Conservation (phyloP, 2,888 invertebrate species). For the Aleiodes leptofemur region DNA sequence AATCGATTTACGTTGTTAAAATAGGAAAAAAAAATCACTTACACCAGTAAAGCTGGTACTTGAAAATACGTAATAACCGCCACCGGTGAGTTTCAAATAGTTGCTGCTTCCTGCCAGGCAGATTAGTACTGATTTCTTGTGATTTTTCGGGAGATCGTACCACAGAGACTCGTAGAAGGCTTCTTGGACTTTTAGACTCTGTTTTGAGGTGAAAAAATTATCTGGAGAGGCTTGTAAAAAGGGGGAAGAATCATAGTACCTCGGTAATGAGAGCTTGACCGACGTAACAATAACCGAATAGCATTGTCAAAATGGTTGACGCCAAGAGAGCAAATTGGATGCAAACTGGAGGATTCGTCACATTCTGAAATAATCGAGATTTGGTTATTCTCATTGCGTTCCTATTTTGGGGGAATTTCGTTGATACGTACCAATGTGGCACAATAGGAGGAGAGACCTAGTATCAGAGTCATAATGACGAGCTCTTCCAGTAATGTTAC, state of each 20-base stretch:
- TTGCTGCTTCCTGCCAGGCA: constrained; percentile 40
- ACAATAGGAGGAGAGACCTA: constrained; percentile 14
- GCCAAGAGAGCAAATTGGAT: neutral
- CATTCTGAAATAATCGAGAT: neutral
- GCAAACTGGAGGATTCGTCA: neutral
- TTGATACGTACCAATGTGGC: neutral
- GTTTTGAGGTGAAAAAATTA: neutral
- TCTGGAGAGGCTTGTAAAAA: too few species aligned
- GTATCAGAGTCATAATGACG: neutral
- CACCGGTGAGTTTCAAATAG: constrained; percentile 42
- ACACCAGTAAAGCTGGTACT: constrained; percentile 40
- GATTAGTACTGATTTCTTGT: constrained; percentile 35
- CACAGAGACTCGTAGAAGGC: constrained; percentile 45
- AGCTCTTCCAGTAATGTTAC: constrained; percentile 10
- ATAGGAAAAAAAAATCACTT: neutral
- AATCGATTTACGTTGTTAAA: too few species aligned
- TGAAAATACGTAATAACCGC: constrained; percentile 47
- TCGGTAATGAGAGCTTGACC: constrained; percentile 12
- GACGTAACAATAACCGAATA: constrained; percentile 9
- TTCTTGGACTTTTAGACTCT: constrained; percentile 45
- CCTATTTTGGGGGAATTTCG: neutral
- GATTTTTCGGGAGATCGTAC: constrained; percentile 37
- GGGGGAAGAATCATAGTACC: neutral
- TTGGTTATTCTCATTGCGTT: neutral
- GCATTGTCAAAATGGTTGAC: neutral